Evolutionary conservation across 2,113 vertebrate genomes (phyloP), one percentile per base, ranked within the genome.

Genomic region (Piaya cayana): DNA sequence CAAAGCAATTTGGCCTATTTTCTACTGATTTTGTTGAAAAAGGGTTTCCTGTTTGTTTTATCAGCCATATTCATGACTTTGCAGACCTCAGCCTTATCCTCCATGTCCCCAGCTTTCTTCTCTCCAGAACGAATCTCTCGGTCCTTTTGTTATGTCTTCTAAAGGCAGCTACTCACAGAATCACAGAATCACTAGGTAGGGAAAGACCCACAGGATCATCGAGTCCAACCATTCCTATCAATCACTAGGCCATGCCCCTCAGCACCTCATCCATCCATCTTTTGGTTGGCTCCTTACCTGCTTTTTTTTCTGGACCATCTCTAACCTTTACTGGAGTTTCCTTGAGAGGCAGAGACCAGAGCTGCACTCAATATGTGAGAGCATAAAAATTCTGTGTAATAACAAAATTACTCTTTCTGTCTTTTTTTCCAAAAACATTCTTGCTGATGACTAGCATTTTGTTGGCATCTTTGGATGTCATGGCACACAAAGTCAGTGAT

Each of bases 261-360:
- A n/a, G n/a, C n/a, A n/a, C n/a, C n/a, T n/a, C n/a, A n/a, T n/a
- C n/a, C n/a, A n/a, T n/a, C n/a, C n/a, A n/a, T n/a, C n/a, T n/a
- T n/a, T n/a, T n/a, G n/a, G n/a, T n/a, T n/a, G n/a, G n/a, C n/a
- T n/a, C n/a, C n/a, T 81, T 43, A 8, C 6, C 36, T 56, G 13
- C n/a, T n/a, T 3, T 67, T 69, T 85, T 37, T 18, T 42, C 32
- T 85, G 34, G 42, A 32, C 2, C 16, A 85, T 26, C 27, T 62
- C 25, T 65, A 58, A 8, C 21, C 5, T 32, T 21, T n/a, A 0
- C 9, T 29, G 15, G 5, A 4, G 16, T 13, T 62, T 12, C 55
- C 67, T 22, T 22, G 30, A 81, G 36, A 65, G 37, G 20, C 14
- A 77, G 15, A 34, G 26, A 42, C 8, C 1, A 43, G 29, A 86